A percentile compares a stretch with the other conserved stretches of the same genome.
phyloP scores from a whole-genome alignment of 1,140 invertebrate species.

The Venturia canescens region DNA sequence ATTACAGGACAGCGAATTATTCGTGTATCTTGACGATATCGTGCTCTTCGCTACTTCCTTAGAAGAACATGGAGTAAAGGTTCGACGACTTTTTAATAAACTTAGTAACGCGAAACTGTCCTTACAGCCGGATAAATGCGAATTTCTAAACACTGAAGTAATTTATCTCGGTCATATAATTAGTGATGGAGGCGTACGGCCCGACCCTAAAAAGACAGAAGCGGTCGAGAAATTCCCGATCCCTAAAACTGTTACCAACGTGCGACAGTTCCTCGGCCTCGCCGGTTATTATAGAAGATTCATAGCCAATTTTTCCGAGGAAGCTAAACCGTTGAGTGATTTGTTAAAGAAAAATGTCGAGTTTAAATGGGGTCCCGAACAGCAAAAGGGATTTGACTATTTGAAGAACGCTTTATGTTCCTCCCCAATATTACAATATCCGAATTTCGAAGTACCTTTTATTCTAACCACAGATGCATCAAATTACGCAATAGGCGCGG shows the following conservation, averaged over 20 bases:
- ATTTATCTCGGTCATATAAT: constrained; percentile 28
- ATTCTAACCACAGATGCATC: constrained; percentile 59
- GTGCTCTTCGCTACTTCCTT: constrained; percentile 61
- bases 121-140: neutral
- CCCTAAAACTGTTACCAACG: neutral
- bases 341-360: constrained; percentile 54
- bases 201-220: constrained; percentile 9
- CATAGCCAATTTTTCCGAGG: constrained; percentile 50
- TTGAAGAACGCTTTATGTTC: constrained; percentile 40
- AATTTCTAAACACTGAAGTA: constrained; percentile 4
- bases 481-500: no score
- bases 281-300: neutral
- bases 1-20: constrained; percentile 62
- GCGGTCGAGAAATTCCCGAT: constrained; percentile 6
- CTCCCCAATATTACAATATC: constrained; percentile 57
- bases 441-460: constrained; percentile 57
- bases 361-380: constrained; percentile 45
- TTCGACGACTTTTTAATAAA: neutral
- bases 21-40: constrained; percentile 40
- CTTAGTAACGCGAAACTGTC: constrained; percentile 5
- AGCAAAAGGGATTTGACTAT: constrained; percentile 45
- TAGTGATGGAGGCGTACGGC: neutral
- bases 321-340: constrained; percentile 56
- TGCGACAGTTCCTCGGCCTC: constrained; percentile 1
- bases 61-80: constrained; percentile 47